phyloP scores from a whole-genome alignment of 2,888 invertebrate genomes.

The Volucella inanis region DNA sequence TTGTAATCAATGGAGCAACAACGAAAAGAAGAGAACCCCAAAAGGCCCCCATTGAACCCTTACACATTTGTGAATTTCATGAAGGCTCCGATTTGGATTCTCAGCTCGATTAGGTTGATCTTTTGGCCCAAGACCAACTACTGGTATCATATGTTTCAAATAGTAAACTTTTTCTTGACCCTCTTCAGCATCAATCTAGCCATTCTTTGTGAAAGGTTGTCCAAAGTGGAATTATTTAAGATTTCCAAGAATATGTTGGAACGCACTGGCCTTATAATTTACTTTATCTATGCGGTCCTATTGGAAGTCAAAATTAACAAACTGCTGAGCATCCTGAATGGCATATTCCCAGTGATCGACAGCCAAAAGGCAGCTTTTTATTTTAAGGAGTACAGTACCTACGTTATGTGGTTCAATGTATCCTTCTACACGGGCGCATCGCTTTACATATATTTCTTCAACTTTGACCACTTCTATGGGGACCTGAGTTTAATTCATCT shows the following conservation, averaged over 20 bases:
- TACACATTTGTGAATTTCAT: slow-evolving; percentile 26
- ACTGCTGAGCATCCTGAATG: slow-evolving; percentile 15
- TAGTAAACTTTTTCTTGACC: slow-evolving; percentile 13
- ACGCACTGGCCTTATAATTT: not conserved
- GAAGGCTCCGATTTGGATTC: slow-evolving; percentile 1
- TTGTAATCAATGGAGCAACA: no score
- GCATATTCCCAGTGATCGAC: slow-evolving; percentile 20
- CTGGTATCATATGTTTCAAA: not conserved
- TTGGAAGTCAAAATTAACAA: slow-evolving; percentile 24
- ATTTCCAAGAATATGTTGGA: slow-evolving; percentile 7
- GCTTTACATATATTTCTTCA: slow-evolving; percentile 22
- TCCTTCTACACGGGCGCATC: slow-evolving; percentile 12
- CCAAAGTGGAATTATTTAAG: slow-evolving; percentile 4
- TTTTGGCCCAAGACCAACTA: slow-evolving; percentile 14
- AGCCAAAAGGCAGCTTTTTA: slow-evolving; percentile 12
- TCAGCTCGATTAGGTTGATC: slow-evolving; percentile 9
- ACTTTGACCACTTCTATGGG: not conserved
- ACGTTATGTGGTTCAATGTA: slow-evolving; percentile 26
- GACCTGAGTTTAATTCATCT: slow-evolving; percentile 13
- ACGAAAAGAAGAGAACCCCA: no score
- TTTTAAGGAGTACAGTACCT: slow-evolving; percentile 14
- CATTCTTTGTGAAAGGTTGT: not conserved
- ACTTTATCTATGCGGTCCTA: slow-evolving; percentile 25
- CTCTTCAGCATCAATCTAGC: slow-evolving; percentile 24
- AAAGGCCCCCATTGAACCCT: not conserved